phyloP scores from a whole-genome alignment of 1,140 invertebrate species.

The Drosophila ironensis region DNA sequence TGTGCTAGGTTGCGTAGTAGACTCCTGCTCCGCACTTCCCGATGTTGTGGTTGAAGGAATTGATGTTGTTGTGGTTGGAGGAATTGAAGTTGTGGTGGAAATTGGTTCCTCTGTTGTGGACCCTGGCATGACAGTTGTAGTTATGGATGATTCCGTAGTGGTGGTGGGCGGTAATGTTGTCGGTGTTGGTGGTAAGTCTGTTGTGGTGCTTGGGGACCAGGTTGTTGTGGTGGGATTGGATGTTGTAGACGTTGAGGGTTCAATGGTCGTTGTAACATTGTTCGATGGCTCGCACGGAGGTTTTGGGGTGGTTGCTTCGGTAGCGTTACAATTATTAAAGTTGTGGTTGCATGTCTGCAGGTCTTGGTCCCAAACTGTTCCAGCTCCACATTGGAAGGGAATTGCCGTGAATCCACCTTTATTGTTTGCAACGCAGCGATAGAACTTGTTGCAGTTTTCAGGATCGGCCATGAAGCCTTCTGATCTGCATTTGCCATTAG shows the following conservation, averaged over 20 bases:
- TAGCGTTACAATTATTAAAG: slow-evolving; percentile 63
- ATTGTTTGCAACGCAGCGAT: slow-evolving; percentile 86
- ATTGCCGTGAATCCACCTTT: slow-evolving; percentile 83
- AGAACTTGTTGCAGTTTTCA: slow-evolving; percentile 86
- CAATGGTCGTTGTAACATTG: slow-evolving; percentile 18
- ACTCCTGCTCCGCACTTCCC: not conserved
- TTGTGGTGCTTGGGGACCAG: slow-evolving; percentile 4
- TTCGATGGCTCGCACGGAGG: slow-evolving; percentile 43
- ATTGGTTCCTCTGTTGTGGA: slow-evolving; percentile 15
- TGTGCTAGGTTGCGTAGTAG: slow-evolving; percentile 4
- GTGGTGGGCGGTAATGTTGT: slow-evolving; percentile 1
- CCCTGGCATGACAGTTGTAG: not conserved
- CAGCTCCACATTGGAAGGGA: slow-evolving; percentile 85
- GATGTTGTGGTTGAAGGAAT: slow-evolving; percentile 12
- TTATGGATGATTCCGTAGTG: not conserved
- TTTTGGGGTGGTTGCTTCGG: slow-evolving; percentile 32
- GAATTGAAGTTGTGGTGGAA: not conserved
- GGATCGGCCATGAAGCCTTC: slow-evolving; percentile 66
- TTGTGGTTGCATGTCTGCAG: slow-evolving; percentile 85
- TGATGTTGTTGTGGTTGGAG: slow-evolving; percentile 12
- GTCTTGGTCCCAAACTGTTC: slow-evolving; percentile 86
- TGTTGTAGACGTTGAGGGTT: not conserved
- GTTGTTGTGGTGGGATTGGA: not conserved
- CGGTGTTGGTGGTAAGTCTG: not conserved
- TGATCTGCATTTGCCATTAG: slow-evolving; percentile 33